Percentiles rank a stretch among this genome's conserved stretches.
Evolutionary conservation across 2,797 vertebrate species (phyloP).

Genomic region (Emydoidea blandingii): DNA sequence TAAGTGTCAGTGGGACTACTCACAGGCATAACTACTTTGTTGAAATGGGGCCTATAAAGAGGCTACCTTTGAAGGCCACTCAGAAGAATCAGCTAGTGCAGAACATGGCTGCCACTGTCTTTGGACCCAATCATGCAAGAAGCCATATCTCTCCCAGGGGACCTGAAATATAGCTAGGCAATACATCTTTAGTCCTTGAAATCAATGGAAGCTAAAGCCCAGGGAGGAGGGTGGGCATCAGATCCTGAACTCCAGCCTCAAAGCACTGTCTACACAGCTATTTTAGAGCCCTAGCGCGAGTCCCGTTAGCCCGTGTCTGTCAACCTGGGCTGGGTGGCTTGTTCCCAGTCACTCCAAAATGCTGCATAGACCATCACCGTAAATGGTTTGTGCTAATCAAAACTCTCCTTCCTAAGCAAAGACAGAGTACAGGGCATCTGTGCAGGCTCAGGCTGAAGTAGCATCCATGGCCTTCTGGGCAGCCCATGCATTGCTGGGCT

Average conservation of each 20-base stretch:
- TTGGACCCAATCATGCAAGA: not conserved
- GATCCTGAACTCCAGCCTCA: too few relatives aligned
- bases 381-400: not conserved
- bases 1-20: not conserved
- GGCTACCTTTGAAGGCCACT: not conserved
- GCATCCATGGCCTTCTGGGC: not conserved
- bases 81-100: not conserved
- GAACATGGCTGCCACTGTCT: not conserved
- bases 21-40: not conserved
- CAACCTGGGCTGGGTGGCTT: not conserved
- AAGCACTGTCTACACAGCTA: too few relatives aligned
- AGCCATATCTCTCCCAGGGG: not conserved
- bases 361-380: not conserved
- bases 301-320: too few relatives aligned
- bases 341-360: not conserved
- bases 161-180: not conserved
- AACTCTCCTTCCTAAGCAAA: not conserved
- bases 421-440: not conserved
- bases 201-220: too few relatives aligned
- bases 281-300: too few relatives aligned
- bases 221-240: too few relatives aligned
- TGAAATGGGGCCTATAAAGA: not conserved
- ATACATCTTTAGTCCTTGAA: not conserved
- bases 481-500: not conserved
- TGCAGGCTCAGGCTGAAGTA: not conserved